Evolutionary conservation across 1,140 invertebrate genomes (phyloP).

Genomic region (Drosophila mojavensis): DNA sequence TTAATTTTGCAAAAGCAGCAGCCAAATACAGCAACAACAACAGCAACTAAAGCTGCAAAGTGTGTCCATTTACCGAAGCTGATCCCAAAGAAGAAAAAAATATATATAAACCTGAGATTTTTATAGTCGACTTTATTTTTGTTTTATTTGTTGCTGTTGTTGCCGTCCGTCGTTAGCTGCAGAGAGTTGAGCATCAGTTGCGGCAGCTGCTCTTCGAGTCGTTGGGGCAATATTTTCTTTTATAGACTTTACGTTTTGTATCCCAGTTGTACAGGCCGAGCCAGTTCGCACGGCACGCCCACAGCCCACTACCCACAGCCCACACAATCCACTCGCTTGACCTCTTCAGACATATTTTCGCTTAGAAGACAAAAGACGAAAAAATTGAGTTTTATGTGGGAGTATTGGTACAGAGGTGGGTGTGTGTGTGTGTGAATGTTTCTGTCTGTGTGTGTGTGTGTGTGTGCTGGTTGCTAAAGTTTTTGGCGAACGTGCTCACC

Average conservation of each 20-base stretch:
- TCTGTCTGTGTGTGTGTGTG: neutral
- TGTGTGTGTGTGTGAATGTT: neutral
- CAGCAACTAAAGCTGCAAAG: constrained; percentile 34
- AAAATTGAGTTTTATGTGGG: constrained; percentile 35
- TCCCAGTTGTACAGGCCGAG: constrained; percentile 19
- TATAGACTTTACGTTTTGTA: constrained; percentile 66
- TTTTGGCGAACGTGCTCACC: constrained; percentile 33
- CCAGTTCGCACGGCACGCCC: neutral
- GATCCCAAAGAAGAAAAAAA: constrained; percentile 33
- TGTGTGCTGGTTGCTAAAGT: constrained; percentile 1
- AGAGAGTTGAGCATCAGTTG: constrained; percentile 29
- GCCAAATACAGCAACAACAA: constrained; percentile 33
- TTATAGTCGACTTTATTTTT: constrained; percentile 71
- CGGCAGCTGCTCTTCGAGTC: constrained; percentile 33
- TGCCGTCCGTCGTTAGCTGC: constrained; percentile 28
- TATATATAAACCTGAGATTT: constrained; percentile 71
- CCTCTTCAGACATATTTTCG: constrained; percentile 60
- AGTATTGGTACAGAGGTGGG: constrained; percentile 7
- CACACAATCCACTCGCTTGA: constrained; percentile 23
- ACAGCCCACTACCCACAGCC: neutral
- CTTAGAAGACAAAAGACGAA: constrained; percentile 39
- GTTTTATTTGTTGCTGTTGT: constrained; percentile 39
- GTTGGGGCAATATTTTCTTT: constrained; percentile 65
- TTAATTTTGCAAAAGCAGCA: neutral
- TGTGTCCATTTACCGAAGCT: constrained; percentile 33